Evolutionary conservation across 2,888 invertebrate genomes (phyloP).

Genomic region (Stenotaenia linearis): DNA sequence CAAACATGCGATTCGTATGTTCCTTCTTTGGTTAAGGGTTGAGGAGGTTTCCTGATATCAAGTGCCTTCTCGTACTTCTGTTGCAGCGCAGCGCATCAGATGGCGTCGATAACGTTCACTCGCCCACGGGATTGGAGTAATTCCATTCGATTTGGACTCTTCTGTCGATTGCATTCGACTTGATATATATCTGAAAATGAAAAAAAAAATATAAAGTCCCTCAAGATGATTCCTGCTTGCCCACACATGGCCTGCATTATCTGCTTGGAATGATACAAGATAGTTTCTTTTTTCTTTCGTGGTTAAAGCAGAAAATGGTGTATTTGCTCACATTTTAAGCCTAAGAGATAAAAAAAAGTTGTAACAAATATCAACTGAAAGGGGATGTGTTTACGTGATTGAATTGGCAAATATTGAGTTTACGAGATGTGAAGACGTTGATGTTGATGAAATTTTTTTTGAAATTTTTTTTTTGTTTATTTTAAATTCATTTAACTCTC

Average conservation of each 20-base stretch:
- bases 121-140: slow-evolving; percentile 2
- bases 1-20: neutral
- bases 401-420: neutral
- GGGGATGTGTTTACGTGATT: neutral
- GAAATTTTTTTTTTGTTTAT: neutral
- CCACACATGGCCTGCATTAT: neutral
- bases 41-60: neutral
- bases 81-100: neutral
- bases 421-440: neutral
- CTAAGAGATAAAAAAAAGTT: neutral
- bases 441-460: neutral
- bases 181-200: neutral
- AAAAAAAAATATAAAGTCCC: neutral
- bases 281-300: neutral
- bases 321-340: neutral
- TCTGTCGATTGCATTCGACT: neutral
- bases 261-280: neutral
- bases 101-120: slow-evolving; percentile 2
- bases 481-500: neutral
- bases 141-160: slow-evolving; percentile 8
- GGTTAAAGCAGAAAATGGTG: neutral
- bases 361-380: neutral
- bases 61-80: neutral
- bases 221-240: slow-evolving; percentile 11
- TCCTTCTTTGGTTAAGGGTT: neutral